These are phyloP conservation scores for Epinotia ramella DNA, from an alignment of 2,888 invertebrate genomes.

Conservation along the genomic window DNA sequence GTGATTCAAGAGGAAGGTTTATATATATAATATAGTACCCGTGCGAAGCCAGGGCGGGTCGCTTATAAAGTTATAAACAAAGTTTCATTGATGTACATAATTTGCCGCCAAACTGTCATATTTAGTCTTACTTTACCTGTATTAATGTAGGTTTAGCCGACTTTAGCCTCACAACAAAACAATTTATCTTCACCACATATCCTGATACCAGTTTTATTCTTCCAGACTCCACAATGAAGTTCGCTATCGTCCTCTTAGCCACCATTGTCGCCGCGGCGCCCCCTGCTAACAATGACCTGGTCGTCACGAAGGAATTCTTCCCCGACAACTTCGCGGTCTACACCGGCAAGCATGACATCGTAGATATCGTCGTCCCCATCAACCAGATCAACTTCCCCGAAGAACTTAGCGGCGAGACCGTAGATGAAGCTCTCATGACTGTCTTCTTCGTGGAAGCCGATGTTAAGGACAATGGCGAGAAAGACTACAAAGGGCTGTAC, in stretches of 20 bases:
- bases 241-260: constrained; percentile 9
- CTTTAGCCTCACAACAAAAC: too few species aligned
- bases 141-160: too few species aligned
- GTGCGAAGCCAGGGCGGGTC: too few species aligned
- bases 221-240: constrained; percentile 25
- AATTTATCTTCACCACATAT: too few species aligned
- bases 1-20: too few species aligned
- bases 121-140: too few species aligned
- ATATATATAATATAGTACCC: too few species aligned
- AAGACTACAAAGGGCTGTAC: constrained; percentile 47
- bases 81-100: too few species aligned
- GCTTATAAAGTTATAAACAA: too few species aligned
- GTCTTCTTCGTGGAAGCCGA: constrained; percentile 45
- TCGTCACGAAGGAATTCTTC: constrained; percentile 15
- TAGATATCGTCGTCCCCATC: constrained; percentile 39
- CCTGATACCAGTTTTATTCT: not conserved
- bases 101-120: too few species aligned
- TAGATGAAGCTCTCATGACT: not conserved
- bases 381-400: constrained; percentile 37
- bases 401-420: not conserved
- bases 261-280: constrained; percentile 24
- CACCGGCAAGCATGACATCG: constrained; percentile 38
- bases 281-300: not conserved
- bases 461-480: constrained; percentile 38
- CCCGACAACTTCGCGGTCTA: constrained; percentile 10